Conservation (phyloP, 35 echinoderm and acorn worm species). For the Lytechinus variegatus region DNA sequence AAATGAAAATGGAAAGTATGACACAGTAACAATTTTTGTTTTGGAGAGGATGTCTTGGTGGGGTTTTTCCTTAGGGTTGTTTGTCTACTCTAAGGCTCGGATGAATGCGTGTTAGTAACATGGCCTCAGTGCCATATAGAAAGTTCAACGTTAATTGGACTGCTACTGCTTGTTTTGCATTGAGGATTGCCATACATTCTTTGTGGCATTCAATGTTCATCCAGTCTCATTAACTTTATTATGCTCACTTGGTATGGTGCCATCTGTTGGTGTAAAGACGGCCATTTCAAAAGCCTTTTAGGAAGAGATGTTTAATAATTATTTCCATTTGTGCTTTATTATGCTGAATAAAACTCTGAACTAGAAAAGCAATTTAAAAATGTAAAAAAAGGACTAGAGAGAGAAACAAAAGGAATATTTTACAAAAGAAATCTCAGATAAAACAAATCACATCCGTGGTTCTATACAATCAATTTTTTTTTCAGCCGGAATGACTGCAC, state of each 20-base stretch:
- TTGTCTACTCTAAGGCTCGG: neutral
- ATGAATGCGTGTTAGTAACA: neutral
- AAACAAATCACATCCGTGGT: no score
- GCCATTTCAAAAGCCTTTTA: neutral
- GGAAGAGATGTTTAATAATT: no score
- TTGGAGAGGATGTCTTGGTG: conserved; percentile 26
- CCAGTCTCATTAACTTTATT: neutral
- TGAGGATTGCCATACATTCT: neutral
- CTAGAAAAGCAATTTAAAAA: no score
- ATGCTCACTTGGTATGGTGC: neutral
- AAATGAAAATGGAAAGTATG: conserved; percentile 28
- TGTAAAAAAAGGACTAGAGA: no score
- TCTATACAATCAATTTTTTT: no score
- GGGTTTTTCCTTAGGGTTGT: neutral
- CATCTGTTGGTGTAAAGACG: neutral
- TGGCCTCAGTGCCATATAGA: neutral
- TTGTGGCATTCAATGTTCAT: neutral
- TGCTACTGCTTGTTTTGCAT: neutral
- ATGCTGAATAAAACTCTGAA: no score
- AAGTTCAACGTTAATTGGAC: conserved; percentile 17
- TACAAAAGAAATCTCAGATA: no score
- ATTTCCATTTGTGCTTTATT: no score
- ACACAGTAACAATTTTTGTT: conserved; percentile 64
- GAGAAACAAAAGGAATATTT: no score
- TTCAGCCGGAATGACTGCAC: no score